Evolutionary conservation across 2,888 invertebrate genomes (phyloP), one percentile per base, ranked within the genome.

Genomic region (Lochmaea crataegi): DNA sequence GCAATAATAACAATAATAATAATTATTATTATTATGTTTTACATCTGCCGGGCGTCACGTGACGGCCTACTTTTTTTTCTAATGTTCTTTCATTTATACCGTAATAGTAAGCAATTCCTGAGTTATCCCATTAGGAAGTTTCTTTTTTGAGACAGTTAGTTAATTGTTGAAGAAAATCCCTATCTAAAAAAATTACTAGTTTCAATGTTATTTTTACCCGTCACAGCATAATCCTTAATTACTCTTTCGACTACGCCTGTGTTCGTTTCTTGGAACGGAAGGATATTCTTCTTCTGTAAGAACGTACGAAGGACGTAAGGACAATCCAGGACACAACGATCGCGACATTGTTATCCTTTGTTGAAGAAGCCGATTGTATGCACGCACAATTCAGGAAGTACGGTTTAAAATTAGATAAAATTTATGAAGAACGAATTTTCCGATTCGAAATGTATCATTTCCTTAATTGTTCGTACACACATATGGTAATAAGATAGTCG

Each of bases 231-330:
- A 61, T 51, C 32, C 64, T 53, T 65, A 70, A 67, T 60, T 58
- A 67, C 67, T 57, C 42, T 57, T n/a, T 10, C 38, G 26, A 58
- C 60, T 26, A 61, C 73, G 63, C 71, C 41, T 12, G 41, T 63
- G 61, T 16, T 64, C 60, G 67, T 70, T 57, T 56, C 32, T 60
- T 57, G n/a, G 41, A 70, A 61, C 76, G 77, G 79, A 79, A 79
- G 72, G 73, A 74, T 76, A 77, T 76, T 73, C 73, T 65, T 76
- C 77, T 79, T 76, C 73, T 67, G 74, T 69, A 75, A 78, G 75
- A 73, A 73, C 72, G 74, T 72, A 70, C 71, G 72, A 74, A 70
- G 76, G 74, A 70, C 76, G 72, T 71, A 71, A 71, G 75, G 63
- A 69, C 63, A 53, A 63, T 63, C 11, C 42, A 42, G 61, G 61